Base-by-base conservation (phyloP, 2,797 vertebrate species). In the Rhadinocentrus ornatus region DNA sequence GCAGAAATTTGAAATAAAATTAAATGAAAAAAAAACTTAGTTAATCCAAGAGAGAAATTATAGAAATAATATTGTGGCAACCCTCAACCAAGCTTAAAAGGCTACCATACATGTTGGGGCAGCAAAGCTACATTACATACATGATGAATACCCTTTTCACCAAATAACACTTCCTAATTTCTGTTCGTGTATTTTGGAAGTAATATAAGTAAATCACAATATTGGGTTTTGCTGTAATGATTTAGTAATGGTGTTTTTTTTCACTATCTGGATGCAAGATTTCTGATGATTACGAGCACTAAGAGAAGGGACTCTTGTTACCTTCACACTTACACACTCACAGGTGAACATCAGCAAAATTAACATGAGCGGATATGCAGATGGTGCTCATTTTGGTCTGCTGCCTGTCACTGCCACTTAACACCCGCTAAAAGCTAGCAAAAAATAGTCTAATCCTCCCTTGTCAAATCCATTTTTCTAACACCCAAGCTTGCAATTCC, bases 371-470 rank as follows among this genome's bases (percentile, higher is more conserved):
- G 69, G 56, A 85, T 79, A 87, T 90, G 86, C 88, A 91, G 90
- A 90, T 88, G 86, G 86, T 78, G 80, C 81, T 90, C 82, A 77
- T 92, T 91, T 90, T 72, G 76, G 68, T 85, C 75, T 70, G 80
- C 82, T 86, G 84, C 66, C 71, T 85, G 82, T 81, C 82, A 71
- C 80, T 60, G 81, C 80, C 73, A 87, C 80, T 76, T 80, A 26
- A 69, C 81, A 71, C 57, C 61, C 56, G 75, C 64, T 29, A 65
- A 67, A 55, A 64, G 54, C 66, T 59, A 73, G 54, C 44, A 63
- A 75, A 78, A 75, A 74, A 80, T 71, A 76, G 64, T 22, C 26
- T 66, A 2, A 32, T 3, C 53, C 58, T 53, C 62, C 31, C 41
- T 22, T 57, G 46, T 65, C 74, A 68, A 27, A 44, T 64, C 57